Evolutionary conservation across 2,888 invertebrate genomes (phyloP).

Genomic region (Calephelis perditalis): DNA sequence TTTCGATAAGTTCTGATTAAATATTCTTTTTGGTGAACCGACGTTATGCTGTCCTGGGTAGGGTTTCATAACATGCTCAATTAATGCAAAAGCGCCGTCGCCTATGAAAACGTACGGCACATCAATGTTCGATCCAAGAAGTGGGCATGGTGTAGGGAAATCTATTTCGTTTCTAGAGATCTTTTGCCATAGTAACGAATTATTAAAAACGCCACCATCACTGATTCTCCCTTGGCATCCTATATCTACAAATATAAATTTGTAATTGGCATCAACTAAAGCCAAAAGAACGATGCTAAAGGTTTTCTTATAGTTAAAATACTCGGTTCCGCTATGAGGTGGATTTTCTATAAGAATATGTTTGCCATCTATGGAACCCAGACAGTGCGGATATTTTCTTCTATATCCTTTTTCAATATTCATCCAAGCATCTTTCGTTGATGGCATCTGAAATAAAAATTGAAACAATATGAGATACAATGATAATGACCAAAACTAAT

Average conservation of each 20-base stretch:
- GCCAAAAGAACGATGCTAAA: conserved; percentile 23
- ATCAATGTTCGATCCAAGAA: conserved; percentile 27
- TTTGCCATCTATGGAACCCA: conserved; percentile 23
- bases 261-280: conserved; percentile 25
- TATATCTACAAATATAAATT: conserved; percentile 25
- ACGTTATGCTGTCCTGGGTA: conserved; percentile 3
- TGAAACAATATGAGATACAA: no score
- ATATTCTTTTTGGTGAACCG: background rate
- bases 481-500: no score
- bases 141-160: background rate
- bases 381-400: conserved; percentile 17
- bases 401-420: conserved; percentile 23
- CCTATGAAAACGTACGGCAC: conserved; percentile 37
- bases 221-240: conserved; percentile 21
- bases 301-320: conserved; percentile 31
- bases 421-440: conserved; percentile 20
- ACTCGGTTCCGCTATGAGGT: conserved; percentile 25
- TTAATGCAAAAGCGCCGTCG: conserved; percentile 38
- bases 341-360: conserved; percentile 27
- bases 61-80: background rate
- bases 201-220: conserved; percentile 31
- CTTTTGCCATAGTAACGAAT: conserved; percentile 30
- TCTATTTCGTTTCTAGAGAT: conserved; percentile 20
- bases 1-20: no score
- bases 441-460: conserved; percentile 16